Percentiles rank a stretch among this genome's conserved stretches.
Evolutionary conservation across 2,888 invertebrate genomes (phyloP).

Genomic region (Drosophila rubida): DNA sequence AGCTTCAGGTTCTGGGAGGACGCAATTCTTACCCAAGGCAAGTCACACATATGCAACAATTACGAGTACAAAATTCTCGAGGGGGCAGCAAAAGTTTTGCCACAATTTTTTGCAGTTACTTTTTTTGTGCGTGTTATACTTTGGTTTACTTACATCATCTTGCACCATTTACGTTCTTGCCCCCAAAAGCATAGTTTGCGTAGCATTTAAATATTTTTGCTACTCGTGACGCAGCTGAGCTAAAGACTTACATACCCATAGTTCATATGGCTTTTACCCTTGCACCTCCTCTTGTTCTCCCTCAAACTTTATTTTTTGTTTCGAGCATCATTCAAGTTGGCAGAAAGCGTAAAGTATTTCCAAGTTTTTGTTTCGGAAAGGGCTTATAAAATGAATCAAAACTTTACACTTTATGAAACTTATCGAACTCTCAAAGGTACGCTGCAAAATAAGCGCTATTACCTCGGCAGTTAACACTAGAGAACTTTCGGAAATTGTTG

Average conservation of each 20-base stretch:
- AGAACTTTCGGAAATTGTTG: neutral
- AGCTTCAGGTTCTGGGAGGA: neutral
- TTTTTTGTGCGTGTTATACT: neutral
- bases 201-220: constrained; percentile 72
- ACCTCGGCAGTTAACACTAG: constrained; percentile 1
- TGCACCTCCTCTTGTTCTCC: neutral
- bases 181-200: constrained; percentile 64
- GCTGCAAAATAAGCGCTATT: neutral
- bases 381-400: constrained; percentile 8
- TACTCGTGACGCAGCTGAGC: constrained; percentile 32
- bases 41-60: constrained; percentile 36
- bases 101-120: constrained; percentile 9
- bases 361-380: constrained; percentile 3
- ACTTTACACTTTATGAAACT: constrained; percentile 1
- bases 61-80: constrained; percentile 19
- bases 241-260: constrained; percentile 12
- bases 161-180: constrained; percentile 20
- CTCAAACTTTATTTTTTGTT: constrained; percentile 28
- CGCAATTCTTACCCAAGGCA: constrained; percentile 10
- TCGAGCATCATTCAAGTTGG: constrained; percentile 7
- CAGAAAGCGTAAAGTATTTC: constrained; percentile 20
- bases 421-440: neutral
- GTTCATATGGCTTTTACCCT: constrained; percentile 22
- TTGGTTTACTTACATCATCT: constrained; percentile 16
- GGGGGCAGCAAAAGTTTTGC: constrained; percentile 46